Percentiles rank a stretch among this genome's conserved stretches.
phyloP scores from a whole-genome alignment of 2,888 invertebrate genomes.

The Mycalesis mineus region DNA sequence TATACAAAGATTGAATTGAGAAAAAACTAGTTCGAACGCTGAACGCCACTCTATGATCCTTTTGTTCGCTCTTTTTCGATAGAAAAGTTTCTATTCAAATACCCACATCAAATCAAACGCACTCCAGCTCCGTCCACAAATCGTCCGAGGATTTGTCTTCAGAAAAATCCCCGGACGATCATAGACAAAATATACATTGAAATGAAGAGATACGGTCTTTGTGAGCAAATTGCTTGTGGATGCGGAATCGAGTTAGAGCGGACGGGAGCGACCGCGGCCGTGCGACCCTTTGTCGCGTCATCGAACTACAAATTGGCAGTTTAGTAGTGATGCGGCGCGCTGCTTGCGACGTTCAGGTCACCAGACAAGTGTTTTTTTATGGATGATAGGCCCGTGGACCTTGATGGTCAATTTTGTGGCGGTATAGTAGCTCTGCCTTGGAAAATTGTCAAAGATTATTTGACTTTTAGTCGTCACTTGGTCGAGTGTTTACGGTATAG shows the following conservation, averaged over 20 bases:
- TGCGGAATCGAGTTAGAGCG: slow-evolving; percentile 50
- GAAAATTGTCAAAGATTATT: too few species aligned
- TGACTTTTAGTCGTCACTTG: too few species aligned
- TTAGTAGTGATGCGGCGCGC: slow-evolving; percentile 23
- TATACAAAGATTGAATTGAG: background rate
- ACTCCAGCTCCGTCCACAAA: slow-evolving; percentile 12
- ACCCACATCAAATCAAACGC: slow-evolving; percentile 19
- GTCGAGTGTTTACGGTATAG: too few species aligned
- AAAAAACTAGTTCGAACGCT: background rate
- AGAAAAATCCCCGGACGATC: slow-evolving; percentile 29
- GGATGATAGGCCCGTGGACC: too few species aligned
- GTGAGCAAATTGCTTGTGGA: slow-evolving; percentile 48
- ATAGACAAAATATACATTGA: slow-evolving; percentile 35
- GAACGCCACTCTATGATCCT: background rate
- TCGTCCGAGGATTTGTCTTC: slow-evolving; percentile 23
- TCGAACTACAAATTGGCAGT: slow-evolving; percentile 71
- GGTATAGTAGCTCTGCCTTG: too few species aligned
- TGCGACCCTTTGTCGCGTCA: slow-evolving; percentile 62
- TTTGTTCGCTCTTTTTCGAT: slow-evolving; percentile 7
- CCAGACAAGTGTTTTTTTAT: too few species aligned
- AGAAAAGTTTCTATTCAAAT: slow-evolving; percentile 26
- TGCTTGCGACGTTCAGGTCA: too few species aligned
- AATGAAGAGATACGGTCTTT: slow-evolving; percentile 41
- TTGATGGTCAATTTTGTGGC: too few species aligned
- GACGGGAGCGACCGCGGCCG: slow-evolving; percentile 36